Conservation (phyloP, 2,797 vertebrate species). For the Notoglanidium macrostoma region DNA sequence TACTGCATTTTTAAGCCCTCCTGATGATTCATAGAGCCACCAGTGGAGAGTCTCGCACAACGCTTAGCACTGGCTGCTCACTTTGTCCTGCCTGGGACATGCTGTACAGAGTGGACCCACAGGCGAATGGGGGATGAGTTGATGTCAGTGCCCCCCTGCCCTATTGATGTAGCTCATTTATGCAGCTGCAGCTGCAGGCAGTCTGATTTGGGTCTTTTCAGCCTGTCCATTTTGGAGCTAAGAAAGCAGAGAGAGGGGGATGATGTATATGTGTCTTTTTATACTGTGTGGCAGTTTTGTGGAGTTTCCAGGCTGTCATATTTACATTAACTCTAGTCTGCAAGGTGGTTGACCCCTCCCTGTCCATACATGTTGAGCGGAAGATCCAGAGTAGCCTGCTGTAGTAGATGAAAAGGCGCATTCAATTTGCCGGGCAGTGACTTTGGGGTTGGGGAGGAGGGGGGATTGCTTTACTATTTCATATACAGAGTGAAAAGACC, state of each 20-base stretch:
- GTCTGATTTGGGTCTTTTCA: constrained; percentile 73
- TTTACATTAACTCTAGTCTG: constrained; percentile 53
- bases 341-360: constrained; percentile 64
- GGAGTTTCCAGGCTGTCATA: constrained; percentile 41
- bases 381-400: constrained; percentile 53
- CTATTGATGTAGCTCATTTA: constrained; percentile 78
- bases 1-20: constrained; percentile 59
- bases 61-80: constrained; percentile 22
- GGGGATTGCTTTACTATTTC: constrained; percentile 51
- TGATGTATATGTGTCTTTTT: constrained; percentile 16
- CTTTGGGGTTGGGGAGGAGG: constrained; percentile 39
- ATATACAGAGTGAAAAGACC: constrained; percentile 57
- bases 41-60: constrained; percentile 53
- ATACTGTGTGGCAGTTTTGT: constrained; percentile 8
- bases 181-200: constrained; percentile 72
- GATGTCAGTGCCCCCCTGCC: constrained; percentile 69
- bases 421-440: constrained; percentile 52
- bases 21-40: constrained; percentile 54
- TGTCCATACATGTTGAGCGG: constrained; percentile 66
- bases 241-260: constrained; percentile 18
- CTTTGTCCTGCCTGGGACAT: constrained; percentile 37
- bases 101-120: constrained; percentile 60
- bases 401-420: constrained; percentile 56
- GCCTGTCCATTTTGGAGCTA: constrained; percentile 42
- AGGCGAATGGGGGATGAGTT: constrained; percentile 65